Conservation (phyloP, 2,888 invertebrate species). For the Antheraea yamamai region DNA sequence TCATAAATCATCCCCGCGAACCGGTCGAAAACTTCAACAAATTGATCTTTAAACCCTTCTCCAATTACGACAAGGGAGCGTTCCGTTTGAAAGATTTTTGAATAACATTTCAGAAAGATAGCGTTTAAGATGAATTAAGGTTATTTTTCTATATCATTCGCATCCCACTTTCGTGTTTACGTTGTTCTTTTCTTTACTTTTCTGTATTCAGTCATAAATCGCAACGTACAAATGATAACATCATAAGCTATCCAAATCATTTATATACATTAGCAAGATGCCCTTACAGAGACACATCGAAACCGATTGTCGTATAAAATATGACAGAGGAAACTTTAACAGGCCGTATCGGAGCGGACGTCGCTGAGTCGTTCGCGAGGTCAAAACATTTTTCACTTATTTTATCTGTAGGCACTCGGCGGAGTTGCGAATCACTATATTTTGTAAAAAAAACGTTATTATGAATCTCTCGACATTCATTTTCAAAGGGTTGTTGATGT, state of each 20-base stretch:
- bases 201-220: too few species aligned
- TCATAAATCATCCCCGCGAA: background rate
- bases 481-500: too few species aligned
- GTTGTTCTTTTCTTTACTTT: background rate
- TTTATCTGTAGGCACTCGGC: slow-evolving; percentile 4
- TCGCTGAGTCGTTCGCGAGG: background rate
- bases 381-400: slow-evolving; percentile 13
- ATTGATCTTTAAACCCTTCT: slow-evolving; percentile 12
- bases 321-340: background rate
- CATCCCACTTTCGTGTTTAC: background rate
- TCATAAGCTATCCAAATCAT: background rate
- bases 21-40: slow-evolving; percentile 4
- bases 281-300: background rate
- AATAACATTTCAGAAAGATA: background rate
- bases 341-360: slow-evolving; percentile 3
- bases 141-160: background rate
- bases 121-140: background rate
- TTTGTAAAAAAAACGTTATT: background rate
- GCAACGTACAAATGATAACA: too few species aligned
- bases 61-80: background rate
- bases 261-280: background rate
- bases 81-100: background rate
- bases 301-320: background rate
- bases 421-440: slow-evolving; percentile 7
- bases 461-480: background rate